phyloP scores from a whole-genome alignment of 2,113 vertebrate genomes.

The Sebastes fasciatus region DNA sequence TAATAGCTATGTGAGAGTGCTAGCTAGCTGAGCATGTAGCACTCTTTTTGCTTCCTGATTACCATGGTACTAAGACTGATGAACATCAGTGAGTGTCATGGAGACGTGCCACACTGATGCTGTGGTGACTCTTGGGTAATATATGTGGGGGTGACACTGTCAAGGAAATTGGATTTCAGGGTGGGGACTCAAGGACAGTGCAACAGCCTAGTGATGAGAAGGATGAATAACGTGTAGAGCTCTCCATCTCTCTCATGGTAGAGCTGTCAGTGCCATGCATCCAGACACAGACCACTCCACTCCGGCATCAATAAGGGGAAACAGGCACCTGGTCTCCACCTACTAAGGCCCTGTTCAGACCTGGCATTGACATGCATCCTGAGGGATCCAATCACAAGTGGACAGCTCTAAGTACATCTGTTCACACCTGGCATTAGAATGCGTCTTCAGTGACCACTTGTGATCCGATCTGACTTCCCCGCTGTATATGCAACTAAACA shows the following conservation, averaged over 20 bases:
- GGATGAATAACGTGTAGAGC: constrained; percentile 49
- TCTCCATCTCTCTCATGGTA: constrained; percentile 63
- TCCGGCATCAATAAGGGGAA: constrained; percentile 29
- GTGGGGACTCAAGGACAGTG: constrained; percentile 67
- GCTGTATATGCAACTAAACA: too few species aligned
- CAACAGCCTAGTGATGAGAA: constrained; percentile 62
- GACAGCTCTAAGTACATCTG: too few species aligned
- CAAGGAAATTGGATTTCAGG: constrained; percentile 72
- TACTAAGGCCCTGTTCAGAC: background rate
- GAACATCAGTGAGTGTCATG: constrained; percentile 49
- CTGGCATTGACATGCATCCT: too few species aligned
- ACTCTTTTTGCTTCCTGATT: constrained; percentile 35
- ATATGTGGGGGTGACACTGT: constrained; percentile 58
- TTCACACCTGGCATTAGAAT: too few species aligned
- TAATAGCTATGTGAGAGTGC: constrained; percentile 35
- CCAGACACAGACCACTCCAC: constrained; percentile 35
- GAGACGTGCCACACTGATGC: constrained; percentile 42
- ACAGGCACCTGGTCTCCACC: background rate
- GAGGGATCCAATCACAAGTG: too few species aligned
- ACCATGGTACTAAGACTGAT: constrained; percentile 38
- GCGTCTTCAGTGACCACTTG: too few species aligned
- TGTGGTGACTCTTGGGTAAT: constrained; percentile 49
- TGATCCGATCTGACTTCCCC: too few species aligned
- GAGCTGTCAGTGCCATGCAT: constrained; percentile 59
- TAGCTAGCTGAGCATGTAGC: constrained; percentile 22